A percentile compares a stretch with the other conserved stretches of the same genome.
phyloP scores from a whole-genome alignment of 2,888 invertebrate genomes.

The Pachymerium ferrugineum region DNA sequence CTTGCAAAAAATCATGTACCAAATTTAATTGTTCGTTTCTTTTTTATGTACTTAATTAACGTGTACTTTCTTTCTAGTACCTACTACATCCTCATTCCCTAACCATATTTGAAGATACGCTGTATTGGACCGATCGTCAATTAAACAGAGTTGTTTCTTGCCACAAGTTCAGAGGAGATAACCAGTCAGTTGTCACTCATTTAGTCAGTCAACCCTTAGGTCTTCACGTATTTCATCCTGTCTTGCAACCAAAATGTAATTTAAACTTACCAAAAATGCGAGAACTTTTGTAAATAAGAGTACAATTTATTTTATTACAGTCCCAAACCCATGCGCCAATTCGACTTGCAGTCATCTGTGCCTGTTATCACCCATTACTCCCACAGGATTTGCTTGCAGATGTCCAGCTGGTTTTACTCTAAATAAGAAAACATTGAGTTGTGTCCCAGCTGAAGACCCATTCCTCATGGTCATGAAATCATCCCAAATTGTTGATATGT shows the following conservation, averaged over 20 bases:
- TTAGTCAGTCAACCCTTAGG: slow-evolving; percentile 90
- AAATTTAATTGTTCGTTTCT: neutral
- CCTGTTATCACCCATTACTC: slow-evolving; percentile 67
- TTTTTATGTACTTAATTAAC: neutral
- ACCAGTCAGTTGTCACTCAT: slow-evolving; percentile 90
- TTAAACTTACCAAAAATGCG: neutral
- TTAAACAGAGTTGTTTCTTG: slow-evolving; percentile 82
- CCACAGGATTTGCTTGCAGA: slow-evolving; percentile 73
- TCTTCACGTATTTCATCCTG: slow-evolving; percentile 91
- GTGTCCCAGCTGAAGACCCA: slow-evolving; percentile 65
- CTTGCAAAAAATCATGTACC: slow-evolving; percentile 49
- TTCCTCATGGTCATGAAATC: slow-evolving; percentile 86
- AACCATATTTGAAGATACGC: slow-evolving; percentile 88
- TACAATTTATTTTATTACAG: slow-evolving; percentile 39
- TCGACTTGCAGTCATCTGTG: slow-evolving; percentile 83
- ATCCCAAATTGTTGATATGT: slow-evolving; percentile 79
- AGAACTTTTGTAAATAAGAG: neutral
- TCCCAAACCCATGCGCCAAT: slow-evolving; percentile 65
- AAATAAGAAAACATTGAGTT: slow-evolving; percentile 23
- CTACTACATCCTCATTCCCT: slow-evolving; percentile 91
- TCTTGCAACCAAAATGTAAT: slow-evolving; percentile 68
- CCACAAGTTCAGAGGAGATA: slow-evolving; percentile 84
- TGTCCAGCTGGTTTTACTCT: slow-evolving; percentile 77
- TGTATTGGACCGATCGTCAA: slow-evolving; percentile 96
- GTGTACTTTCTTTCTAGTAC: slow-evolving; percentile 59